Conservation (phyloP, 2,888 invertebrate species). For the Panopea generosa region DNA sequence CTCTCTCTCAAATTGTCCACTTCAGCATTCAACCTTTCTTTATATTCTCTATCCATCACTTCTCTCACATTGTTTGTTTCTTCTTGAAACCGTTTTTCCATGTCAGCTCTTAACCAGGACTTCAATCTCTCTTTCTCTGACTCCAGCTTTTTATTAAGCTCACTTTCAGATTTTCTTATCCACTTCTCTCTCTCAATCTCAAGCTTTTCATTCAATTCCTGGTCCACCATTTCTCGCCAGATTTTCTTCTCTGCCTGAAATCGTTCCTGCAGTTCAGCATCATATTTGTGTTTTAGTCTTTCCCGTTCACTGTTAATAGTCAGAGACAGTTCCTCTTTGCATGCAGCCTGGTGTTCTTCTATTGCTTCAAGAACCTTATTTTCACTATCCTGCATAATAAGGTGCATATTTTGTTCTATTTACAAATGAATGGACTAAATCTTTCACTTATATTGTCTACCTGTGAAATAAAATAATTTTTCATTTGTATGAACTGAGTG, state of each 20-base stretch:
- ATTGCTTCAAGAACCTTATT: slow-evolving; percentile 55
- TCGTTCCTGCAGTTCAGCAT: slow-evolving; percentile 50
- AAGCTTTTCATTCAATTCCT: slow-evolving; percentile 53
- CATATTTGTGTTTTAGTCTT: slow-evolving; percentile 41
- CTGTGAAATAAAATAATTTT: too few species aligned
- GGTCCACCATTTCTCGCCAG: slow-evolving; percentile 56
- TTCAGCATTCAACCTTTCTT: slow-evolving; percentile 37
- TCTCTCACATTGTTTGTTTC: slow-evolving; percentile 48
- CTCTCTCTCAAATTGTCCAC: slow-evolving; percentile 37
- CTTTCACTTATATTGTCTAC: too few species aligned
- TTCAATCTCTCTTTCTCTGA: slow-evolving; percentile 50
- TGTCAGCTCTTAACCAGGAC: slow-evolving; percentile 35
- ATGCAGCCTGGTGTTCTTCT: slow-evolving; percentile 53
- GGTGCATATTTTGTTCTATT: too few species aligned
- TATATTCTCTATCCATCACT: slow-evolving; percentile 41
- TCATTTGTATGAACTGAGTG: too few species aligned
- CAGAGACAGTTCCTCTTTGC: slow-evolving; percentile 40
- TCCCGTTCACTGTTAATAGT: slow-evolving; percentile 41
- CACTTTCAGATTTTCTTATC: slow-evolving; percentile 48
- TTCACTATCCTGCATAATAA: slow-evolving; percentile 55
- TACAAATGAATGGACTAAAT: too few species aligned
- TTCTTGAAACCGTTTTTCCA: slow-evolving; percentile 39
- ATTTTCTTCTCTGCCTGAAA: slow-evolving; percentile 56
- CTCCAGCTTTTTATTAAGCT: slow-evolving; percentile 50
- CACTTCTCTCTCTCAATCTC: slow-evolving; percentile 59